Conservation (phyloP, 1,140 invertebrate species). For the Papilio dardanus region DNA sequence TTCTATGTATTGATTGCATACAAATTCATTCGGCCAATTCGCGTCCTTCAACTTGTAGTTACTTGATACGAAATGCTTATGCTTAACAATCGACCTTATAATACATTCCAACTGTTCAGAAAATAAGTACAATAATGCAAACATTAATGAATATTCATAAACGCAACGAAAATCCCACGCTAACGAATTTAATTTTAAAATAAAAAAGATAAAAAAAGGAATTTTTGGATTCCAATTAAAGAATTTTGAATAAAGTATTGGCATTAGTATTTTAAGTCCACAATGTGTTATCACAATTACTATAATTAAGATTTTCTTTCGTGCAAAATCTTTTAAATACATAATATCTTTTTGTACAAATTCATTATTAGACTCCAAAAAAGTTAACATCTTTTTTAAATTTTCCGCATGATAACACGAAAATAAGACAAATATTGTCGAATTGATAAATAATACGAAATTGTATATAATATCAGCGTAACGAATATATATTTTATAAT, state of each 20-base stretch:
- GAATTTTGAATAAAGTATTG: not conserved
- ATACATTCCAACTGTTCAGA: slow-evolving; percentile 33
- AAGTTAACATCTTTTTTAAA: not conserved
- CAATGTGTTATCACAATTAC: not conserved
- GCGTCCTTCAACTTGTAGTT: not conserved
- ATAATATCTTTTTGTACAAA: not conserved
- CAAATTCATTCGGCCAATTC: not conserved
- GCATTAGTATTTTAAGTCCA: not conserved
- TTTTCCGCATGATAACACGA: not conserved
- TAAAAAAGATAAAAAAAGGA: not conserved
- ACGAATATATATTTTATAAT: not conserved
- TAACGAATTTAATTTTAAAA: not conserved
- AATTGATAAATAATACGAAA: not conserved
- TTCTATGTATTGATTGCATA: not conserved
- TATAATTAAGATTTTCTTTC: not conserved
- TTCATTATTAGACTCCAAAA: not conserved
- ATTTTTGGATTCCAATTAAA: not conserved
- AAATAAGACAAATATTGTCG: not conserved
- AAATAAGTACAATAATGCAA: not conserved
- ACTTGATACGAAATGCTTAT: not conserved
- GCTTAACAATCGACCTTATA: slow-evolving; percentile 1
- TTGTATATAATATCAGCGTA: not conserved
- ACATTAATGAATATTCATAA: slow-evolving; percentile 18
- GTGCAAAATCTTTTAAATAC: not conserved
- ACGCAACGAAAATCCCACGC: not conserved